These are phyloP conservation scores for Lophotriccus pileatus DNA, from an alignment of 2,797 vertebrate species.

Conservation along the genomic window DNA sequence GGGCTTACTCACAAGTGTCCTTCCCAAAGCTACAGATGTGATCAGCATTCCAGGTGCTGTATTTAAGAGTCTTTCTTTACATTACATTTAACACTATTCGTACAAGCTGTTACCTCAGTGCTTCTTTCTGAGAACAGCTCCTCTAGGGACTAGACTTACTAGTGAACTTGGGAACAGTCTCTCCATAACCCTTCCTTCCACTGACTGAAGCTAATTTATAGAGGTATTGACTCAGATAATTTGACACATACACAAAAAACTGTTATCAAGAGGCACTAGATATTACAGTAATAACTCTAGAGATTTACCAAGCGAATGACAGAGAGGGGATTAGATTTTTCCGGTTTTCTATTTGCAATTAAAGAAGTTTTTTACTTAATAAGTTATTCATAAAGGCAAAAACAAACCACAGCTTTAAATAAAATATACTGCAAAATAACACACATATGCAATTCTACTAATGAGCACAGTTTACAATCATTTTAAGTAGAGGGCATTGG, in stretches of 20 bases:
- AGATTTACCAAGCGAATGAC: background rate
- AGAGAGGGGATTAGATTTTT: background rate
- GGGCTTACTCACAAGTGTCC: background rate
- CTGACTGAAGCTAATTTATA: slow-evolving; percentile 1
- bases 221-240: background rate
- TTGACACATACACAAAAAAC: background rate
- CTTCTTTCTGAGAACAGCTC: slow-evolving; percentile 39
- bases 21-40: background rate
- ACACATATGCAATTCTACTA: background rate
- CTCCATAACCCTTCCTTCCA: background rate
- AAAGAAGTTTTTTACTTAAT: background rate
- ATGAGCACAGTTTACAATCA: background rate
- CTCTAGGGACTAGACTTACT: slow-evolving; percentile 2
- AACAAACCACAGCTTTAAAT: background rate
- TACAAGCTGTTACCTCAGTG: slow-evolving; percentile 3
- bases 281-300: background rate
- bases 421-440: background rate
- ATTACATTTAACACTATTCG: background rate
- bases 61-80: slow-evolving; percentile 17
- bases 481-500: background rate
- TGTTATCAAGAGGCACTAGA: background rate
- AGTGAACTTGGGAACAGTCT: background rate
- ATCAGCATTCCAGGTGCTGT: background rate
- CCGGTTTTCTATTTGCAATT: background rate
- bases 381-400: background rate